A percentile compares a stretch with the other conserved stretches of the same genome.
These are phyloP conservation scores for Pogonognathellus flavescens DNA, from an alignment of 1,140 invertebrate genomes.

Conservation along the genomic window DNA sequence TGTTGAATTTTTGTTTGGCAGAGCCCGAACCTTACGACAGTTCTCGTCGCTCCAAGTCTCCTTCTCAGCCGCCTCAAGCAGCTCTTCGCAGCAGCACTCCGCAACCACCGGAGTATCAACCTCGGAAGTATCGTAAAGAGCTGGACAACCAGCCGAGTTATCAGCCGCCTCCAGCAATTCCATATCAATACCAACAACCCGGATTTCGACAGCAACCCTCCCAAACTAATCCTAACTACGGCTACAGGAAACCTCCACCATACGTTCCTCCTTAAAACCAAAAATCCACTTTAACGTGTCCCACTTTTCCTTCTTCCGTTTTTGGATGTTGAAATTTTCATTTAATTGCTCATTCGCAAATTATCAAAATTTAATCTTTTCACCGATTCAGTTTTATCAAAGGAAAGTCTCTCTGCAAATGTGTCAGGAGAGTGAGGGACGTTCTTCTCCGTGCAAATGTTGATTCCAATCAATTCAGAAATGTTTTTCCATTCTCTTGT, in stretches of 20 bases:
- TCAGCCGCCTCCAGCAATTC: conserved; percentile 53
- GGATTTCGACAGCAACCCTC: conserved; percentile 76
- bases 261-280: conserved; percentile 88
- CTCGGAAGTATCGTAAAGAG: conserved; percentile 80
- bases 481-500: no score
- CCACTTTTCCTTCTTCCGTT: background rate
- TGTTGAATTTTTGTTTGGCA: no score
- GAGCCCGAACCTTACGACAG: conserved; percentile 8
- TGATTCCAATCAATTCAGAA: no score
- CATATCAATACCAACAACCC: conserved; percentile 75
- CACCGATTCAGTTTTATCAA: no score
- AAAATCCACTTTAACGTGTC: background rate
- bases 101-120: conserved; percentile 34
- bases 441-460: no score
- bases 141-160: conserved; percentile 48
- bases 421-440: no score
- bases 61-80: conserved; percentile 72
- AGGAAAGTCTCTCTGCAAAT: no score
- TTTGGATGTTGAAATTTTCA: background rate
- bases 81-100: conserved; percentile 25
- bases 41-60: conserved; percentile 21
- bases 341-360: no score
- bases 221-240: conserved; percentile 84
- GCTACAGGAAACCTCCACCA: conserved; percentile 90
- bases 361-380: no score